Conservation (phyloP, 2,113 vertebrate species). For the Trochalopteron elliotii region DNA sequence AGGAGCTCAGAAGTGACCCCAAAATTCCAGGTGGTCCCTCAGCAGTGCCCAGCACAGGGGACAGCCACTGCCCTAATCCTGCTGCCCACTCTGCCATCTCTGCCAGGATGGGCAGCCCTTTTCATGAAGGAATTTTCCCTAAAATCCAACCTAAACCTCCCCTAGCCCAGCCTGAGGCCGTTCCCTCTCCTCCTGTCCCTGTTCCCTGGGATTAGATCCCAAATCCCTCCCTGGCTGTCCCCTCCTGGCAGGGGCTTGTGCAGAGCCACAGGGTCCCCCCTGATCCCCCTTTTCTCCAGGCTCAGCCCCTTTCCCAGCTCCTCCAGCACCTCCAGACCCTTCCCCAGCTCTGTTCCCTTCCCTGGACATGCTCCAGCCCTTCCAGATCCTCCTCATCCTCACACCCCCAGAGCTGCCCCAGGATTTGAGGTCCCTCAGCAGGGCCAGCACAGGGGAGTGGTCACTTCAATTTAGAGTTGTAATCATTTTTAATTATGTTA, state of each 20-base stretch:
- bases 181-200: background rate
- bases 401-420: background rate
- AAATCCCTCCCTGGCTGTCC: background rate
- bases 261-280: background rate
- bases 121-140: rapidly evolving
- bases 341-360: background rate
- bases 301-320: background rate
- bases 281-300: background rate
- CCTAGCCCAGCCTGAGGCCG: background rate
- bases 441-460: background rate
- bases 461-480: background rate
- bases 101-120: background rate
- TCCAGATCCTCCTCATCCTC: background rate
- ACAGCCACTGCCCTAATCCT: too few relatives aligned
- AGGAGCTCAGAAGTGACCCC: too few relatives aligned
- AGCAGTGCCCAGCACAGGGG: too few relatives aligned
- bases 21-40: too few relatives aligned
- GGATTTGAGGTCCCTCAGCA: background rate
- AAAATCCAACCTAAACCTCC: rapidly evolving
- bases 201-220: background rate
- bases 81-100: too few relatives aligned
- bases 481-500: background rate
- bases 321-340: background rate
- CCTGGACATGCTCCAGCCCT: background rate
- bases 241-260: background rate